phyloP scores from a whole-genome alignment of 2,888 invertebrate genomes.

The Urechis unicinctus region DNA sequence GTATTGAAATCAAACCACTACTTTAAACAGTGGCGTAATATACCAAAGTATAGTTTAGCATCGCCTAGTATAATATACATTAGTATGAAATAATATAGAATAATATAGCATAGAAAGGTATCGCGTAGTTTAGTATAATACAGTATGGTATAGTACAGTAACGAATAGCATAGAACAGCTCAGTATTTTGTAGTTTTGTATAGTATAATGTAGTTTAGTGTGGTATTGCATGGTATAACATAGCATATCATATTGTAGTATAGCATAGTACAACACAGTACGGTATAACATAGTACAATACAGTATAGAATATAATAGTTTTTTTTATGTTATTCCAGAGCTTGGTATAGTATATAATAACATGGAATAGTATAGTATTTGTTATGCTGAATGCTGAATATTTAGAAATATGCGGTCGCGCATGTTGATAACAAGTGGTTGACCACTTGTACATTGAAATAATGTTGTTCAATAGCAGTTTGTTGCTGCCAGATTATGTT shows the following conservation, averaged over 20 bases:
- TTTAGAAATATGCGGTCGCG: too few species aligned
- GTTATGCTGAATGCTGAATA: too few species aligned
- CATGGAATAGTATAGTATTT: constrained; percentile 12
- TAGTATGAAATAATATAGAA: too few species aligned
- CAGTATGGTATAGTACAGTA: constrained; percentile 15
- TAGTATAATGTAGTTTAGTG: constrained; percentile 20
- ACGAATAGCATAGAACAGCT: constrained; percentile 12
- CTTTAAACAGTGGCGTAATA: too few species aligned
- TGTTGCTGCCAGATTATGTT: too few species aligned
- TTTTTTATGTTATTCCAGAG: too few species aligned
- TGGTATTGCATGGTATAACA: constrained; percentile 18
- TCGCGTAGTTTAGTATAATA: constrained; percentile 18
- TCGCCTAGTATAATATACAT: too few species aligned
- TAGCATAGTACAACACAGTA: constrained; percentile 14
- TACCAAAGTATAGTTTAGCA: too few species aligned
- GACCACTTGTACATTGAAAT: too few species aligned
- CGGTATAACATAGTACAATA: constrained; percentile 16
- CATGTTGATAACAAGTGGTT: too few species aligned
- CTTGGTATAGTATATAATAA: constrained; percentile 11
- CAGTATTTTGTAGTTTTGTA: constrained; percentile 18
- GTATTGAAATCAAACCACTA: too few species aligned
- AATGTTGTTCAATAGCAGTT: too few species aligned
- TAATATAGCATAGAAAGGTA: constrained; percentile 11
- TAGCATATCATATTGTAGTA: constrained; percentile 18
- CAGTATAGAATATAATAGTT: constrained; percentile 12